These are phyloP conservation scores for Chelidonichthys spinosus DNA, from an alignment of 2,797 vertebrate genomes.

Conservation along the genomic window DNA sequence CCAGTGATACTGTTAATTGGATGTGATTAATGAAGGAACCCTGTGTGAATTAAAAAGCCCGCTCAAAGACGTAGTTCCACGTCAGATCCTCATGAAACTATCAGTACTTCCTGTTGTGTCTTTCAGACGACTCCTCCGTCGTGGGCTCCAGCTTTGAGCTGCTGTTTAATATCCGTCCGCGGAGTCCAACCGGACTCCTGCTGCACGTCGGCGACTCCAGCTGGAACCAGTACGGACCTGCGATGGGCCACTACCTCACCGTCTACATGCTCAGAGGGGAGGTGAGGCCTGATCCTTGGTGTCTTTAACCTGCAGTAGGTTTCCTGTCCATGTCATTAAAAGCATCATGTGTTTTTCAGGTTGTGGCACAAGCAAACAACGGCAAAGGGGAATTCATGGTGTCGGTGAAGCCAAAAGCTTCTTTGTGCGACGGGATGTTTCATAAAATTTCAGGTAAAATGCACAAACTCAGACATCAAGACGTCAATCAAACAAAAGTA, in stretches of 20 bases:
- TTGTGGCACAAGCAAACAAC: constrained; percentile 86
- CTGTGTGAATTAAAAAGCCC: not conserved
- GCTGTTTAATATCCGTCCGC: constrained; percentile 88
- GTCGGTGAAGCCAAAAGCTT: constrained; percentile 84
- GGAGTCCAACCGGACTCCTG: constrained; percentile 85
- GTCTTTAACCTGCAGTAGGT: not conserved
- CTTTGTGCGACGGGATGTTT: constrained; percentile 89
- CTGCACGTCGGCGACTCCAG: constrained; percentile 84
- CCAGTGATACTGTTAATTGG: not conserved
- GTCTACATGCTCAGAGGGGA: constrained; percentile 89
- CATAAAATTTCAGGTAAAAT: constrained; percentile 90
- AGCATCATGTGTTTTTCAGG: constrained; percentile 76
- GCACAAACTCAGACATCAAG: not conserved
- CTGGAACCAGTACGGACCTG: constrained; percentile 31
- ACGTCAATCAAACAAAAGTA: not conserved
- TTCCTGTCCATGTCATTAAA: not conserved
- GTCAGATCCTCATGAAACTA: constrained; percentile 1
- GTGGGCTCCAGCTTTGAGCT: constrained; percentile 88
- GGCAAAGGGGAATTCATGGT: constrained; percentile 85
- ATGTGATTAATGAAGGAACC: constrained; percentile 12
- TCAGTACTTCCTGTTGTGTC: constrained; percentile 1
- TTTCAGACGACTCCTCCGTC: constrained; percentile 86
- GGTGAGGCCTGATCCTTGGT: constrained; percentile 75
- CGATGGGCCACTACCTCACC: constrained; percentile 79
- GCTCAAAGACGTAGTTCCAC: constrained; percentile 6